Evolutionary conservation across 2,797 vertebrate species (phyloP).

Genomic region (Carduelis carduelis): DNA sequence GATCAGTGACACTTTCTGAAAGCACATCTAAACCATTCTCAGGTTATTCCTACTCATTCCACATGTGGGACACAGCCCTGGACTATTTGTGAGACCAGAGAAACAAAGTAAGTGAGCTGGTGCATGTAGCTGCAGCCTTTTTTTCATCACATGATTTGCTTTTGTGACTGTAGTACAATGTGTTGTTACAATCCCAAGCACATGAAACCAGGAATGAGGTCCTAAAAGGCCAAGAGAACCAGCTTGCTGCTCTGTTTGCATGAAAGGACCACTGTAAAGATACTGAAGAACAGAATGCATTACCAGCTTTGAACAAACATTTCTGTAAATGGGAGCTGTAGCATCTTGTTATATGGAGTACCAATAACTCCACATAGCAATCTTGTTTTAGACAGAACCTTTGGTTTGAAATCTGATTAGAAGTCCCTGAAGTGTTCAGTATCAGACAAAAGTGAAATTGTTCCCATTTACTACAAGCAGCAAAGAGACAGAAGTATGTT

Average conservation of each 20-base stretch:
- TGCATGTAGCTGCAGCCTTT: background rate
- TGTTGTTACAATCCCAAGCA: background rate
- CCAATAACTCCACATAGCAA: background rate
- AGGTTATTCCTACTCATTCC: background rate
- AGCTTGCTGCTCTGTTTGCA: background rate
- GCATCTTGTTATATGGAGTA: background rate
- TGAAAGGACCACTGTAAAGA: background rate
- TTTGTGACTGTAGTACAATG: background rate
- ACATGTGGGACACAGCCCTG: rapidly evolving
- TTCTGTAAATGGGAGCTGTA: background rate
- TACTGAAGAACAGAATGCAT: background rate
- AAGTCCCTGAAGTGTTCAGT: background rate
- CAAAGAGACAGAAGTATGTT: background rate
- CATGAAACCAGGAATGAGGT: background rate
- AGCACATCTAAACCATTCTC: background rate
- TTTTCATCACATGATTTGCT: background rate
- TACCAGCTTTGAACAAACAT: background rate
- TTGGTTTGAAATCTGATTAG: background rate
- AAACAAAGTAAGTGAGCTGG: background rate
- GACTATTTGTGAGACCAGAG: background rate
- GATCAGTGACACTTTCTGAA: background rate
- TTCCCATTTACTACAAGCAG: background rate
- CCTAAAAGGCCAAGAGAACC: background rate
- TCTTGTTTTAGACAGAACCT: background rate
- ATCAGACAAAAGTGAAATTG: background rate